Base-by-base conservation (phyloP, 2,888 invertebrate genomes). In the Blera fallax region DNA sequence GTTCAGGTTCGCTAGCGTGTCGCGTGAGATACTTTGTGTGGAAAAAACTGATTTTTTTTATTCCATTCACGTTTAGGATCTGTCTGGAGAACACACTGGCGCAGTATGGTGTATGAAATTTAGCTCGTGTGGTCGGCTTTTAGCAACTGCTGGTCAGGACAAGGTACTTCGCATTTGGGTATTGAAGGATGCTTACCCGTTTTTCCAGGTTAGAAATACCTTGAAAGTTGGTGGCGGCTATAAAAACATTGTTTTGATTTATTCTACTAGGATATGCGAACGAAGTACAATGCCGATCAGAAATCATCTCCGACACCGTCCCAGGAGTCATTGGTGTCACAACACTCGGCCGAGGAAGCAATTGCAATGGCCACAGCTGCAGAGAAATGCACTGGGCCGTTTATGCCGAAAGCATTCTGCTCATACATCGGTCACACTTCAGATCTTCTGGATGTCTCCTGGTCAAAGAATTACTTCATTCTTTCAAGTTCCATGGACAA, bases 41-140 rank as follows among this genome's bases (percentile, higher is more conserved):
- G 21, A 7, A 5, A 5, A 52, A 77, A 8, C 0, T 62, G 11
- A 50, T 40, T 24, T 29, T 54, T n/a, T 24, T 43, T n/a, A 45
- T 58, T 73, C 69, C 58, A 7, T 73, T 32, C 3, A 10, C 11
- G n/a, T 74, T 3, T 90, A 94, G 94, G 96, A 97, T 90, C 93
- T 98, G 88, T 95, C 95, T 78, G 95, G 95, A 1, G 97, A 96
- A 76, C 98, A 98, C 91, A 94, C 95, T 10, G 98, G 98, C 54
- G 98, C 99, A 1, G 97, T 99, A 88, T 99, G 99, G 99, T 98
- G 98, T 90, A 98, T 99, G 96, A 98, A 98, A 93, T 99, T 99
- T 92, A 98, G 98, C 73, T 96, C 96, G 74, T 99, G 99, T 93
- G 99, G 99, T 0, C 94, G 98, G 11, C 93, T 99, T 84, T 93